These are phyloP conservation scores for Oryzias dopingdopingensis DNA, from an alignment of 2,797 vertebrate species.

Conservation along the genomic window DNA sequence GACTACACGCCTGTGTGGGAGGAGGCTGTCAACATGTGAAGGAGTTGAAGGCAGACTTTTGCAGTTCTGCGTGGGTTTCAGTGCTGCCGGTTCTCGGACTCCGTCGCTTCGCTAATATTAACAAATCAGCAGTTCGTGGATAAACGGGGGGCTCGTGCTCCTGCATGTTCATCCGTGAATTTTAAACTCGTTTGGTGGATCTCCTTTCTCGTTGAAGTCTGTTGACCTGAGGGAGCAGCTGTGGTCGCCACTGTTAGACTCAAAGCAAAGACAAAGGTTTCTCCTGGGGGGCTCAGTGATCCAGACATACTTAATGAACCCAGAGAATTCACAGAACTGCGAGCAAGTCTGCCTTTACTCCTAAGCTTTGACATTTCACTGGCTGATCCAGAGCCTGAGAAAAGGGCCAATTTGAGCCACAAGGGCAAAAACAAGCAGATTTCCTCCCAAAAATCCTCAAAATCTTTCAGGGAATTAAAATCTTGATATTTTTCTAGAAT, in stretches of 20 bases:
- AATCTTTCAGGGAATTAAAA: too few species aligned
- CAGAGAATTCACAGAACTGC: slow-evolving; percentile 6
- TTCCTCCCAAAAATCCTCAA: too few species aligned
- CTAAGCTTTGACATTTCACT: slow-evolving; percentile 19
- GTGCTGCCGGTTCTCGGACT: slow-evolving; percentile 12
- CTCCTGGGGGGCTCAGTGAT: slow-evolving; percentile 11
- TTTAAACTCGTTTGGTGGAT: slow-evolving; percentile 11
- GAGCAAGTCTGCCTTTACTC: slow-evolving; percentile 5
- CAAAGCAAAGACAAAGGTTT: slow-evolving; percentile 4
- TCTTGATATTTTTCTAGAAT: too few species aligned
- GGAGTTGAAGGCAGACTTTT: neutral
- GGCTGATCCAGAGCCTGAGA: neutral
- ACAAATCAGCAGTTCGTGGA: slow-evolving; percentile 19
- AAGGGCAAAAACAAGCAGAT: too few species aligned
- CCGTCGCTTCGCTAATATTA: slow-evolving; percentile 12
- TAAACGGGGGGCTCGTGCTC: slow-evolving; percentile 24
- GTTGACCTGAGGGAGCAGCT: neutral
- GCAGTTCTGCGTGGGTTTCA: neutral
- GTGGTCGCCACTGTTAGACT: neutral
- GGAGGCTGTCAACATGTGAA: neutral
- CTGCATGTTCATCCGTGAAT: slow-evolving; percentile 13
- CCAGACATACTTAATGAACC: slow-evolving; percentile 17
- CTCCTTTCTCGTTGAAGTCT: slow-evolving; percentile 1
- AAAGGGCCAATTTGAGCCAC: too few species aligned
- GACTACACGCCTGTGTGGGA: slow-evolving; percentile 13